A percentile compares a stretch with the other conserved stretches of the same genome.
phyloP scores from a whole-genome alignment of 2,797 vertebrate species.

The Ispidina lecontei region DNA sequence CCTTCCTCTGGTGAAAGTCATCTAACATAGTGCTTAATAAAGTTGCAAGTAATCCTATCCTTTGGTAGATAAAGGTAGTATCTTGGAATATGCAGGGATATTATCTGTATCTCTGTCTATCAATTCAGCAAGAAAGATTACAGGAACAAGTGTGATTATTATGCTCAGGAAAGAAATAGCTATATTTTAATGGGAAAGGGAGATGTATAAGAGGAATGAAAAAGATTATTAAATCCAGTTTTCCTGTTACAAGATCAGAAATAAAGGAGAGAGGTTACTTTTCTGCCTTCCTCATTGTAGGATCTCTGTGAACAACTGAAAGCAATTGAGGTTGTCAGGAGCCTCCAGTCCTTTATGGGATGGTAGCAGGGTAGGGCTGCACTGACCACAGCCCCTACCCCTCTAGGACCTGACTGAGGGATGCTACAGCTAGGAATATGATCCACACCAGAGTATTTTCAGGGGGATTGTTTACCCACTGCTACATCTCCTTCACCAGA shows the following conservation, averaged over 20 bases:
- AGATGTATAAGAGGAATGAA: neutral
- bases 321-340: neutral
- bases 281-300: neutral
- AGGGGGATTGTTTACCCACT: neutral
- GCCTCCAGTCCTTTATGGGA: neutral
- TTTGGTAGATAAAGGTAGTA: neutral
- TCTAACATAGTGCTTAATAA: neutral
- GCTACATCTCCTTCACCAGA: neutral
- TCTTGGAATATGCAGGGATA: neutral
- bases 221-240: neutral
- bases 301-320: neutral
- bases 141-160: neutral
- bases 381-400: rapidly evolving
- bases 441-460: neutral
- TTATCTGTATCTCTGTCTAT: neutral
- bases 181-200: neutral
- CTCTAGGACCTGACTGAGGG: rapidly evolving
- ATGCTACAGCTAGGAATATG: neutral
- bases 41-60: neutral
- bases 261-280: neutral
- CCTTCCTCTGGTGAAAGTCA: neutral
- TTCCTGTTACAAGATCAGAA: neutral
- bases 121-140: neutral
- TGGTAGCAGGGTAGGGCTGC: neutral
- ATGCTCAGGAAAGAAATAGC: neutral